Evolutionary conservation across 2,113 vertebrate species (phyloP).

Genomic region (Motacilla alba): DNA sequence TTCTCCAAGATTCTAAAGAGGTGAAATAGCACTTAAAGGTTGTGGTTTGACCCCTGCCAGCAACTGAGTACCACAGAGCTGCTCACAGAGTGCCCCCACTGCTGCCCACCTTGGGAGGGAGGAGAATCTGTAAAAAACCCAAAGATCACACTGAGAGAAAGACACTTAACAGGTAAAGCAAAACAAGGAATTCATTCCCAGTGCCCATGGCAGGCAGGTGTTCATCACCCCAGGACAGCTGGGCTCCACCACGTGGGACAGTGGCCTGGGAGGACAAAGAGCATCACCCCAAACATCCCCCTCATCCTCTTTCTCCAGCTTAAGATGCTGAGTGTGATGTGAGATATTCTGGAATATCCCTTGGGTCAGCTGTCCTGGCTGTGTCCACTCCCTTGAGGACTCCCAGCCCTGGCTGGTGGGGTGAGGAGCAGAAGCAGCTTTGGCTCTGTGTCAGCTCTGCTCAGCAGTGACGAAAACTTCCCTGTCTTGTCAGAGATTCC

Average conservation of each 20-base stretch:
- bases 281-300: not conserved
- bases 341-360: not conserved
- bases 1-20: not conserved
- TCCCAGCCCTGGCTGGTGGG: not conserved
- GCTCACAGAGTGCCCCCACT: accelerated
- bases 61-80: not conserved
- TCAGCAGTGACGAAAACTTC: not conserved
- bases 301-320: not conserved
- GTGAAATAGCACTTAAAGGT: not conserved
- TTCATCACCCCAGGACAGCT: not conserved
- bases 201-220: not conserved
- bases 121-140: not conserved
- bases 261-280: not conserved
- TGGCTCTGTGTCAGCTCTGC: not conserved
- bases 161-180: not conserved
- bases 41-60: not conserved
- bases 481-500: too few relatives aligned
- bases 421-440: not conserved
- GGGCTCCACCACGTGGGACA: accelerated
- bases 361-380: not conserved
- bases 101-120: not conserved
- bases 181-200: too few relatives aligned
- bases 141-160: not conserved
- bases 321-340: accelerated
- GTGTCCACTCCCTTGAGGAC: not conserved